Conservation (phyloP, 2,797 vertebrate species). For the Synaphobranchus kaupii region DNA sequence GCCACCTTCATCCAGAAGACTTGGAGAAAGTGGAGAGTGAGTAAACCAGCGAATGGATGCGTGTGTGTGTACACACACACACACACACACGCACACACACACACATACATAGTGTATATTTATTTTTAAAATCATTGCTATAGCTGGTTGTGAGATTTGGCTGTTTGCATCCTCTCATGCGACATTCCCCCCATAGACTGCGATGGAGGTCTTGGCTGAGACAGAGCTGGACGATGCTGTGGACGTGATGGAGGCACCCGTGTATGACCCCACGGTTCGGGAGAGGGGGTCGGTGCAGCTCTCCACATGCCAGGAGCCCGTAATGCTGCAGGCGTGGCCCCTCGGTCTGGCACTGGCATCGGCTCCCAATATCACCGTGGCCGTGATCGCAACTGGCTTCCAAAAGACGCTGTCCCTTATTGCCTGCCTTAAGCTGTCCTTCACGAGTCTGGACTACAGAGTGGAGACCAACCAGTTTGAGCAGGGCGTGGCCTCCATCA, state of each 20-base stretch:
- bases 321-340: slow-evolving; percentile 78
- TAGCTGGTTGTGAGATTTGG: not conserved
- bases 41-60: slow-evolving; percentile 39
- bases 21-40: slow-evolving; percentile 89
- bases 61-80: too few relatives aligned
- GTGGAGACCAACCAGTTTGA: slow-evolving; percentile 72
- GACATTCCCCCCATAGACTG: slow-evolving; percentile 60
- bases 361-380: slow-evolving; percentile 61
- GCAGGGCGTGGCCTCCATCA: slow-evolving; percentile 82
- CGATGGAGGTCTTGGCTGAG: slow-evolving; percentile 77
- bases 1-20: slow-evolving; percentile 74
- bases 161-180: not conserved
- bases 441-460: slow-evolving; percentile 57
- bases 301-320: slow-evolving; percentile 61
- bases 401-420: slow-evolving; percentile 78
- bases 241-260: slow-evolving; percentile 62
- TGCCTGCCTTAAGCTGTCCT: slow-evolving; percentile 74
- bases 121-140: too few relatives aligned
- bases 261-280: slow-evolving; percentile 40
- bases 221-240: slow-evolving; percentile 82
- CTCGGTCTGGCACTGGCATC: slow-evolving; percentile 85
- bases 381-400: slow-evolving; percentile 60
- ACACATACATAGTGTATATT: not conserved
- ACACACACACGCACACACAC: not conserved
- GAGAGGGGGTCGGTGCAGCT: slow-evolving; percentile 66